phyloP scores from a whole-genome alignment of 2,888 invertebrate genomes.

The Stramonita haemastoma region DNA sequence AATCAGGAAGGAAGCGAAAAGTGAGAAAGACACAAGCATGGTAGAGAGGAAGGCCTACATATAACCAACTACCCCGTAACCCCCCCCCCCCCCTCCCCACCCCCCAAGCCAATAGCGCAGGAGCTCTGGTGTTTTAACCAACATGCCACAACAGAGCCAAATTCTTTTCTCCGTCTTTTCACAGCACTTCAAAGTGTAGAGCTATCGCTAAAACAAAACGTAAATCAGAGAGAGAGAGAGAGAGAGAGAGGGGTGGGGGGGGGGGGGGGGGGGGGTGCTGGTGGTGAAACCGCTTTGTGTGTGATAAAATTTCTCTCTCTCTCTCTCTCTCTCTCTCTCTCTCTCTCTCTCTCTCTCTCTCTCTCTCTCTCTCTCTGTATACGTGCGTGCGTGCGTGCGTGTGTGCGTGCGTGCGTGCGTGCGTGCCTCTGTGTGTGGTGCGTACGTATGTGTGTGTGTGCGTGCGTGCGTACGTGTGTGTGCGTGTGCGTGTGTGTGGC shows the following conservation, averaged over 20 bases:
- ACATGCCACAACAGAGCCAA: no score
- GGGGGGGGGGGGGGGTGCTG: neutral
- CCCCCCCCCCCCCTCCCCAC: neutral
- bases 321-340: no score
- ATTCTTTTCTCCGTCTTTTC: no score
- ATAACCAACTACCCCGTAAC: neutral
- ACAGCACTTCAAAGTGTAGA: no score
- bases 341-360: no score
- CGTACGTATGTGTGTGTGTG: no score
- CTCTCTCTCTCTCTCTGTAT: no score
- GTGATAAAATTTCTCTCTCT: no score
- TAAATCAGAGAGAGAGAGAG: neutral
- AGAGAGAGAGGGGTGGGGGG: conserved; percentile 4
- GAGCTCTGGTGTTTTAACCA: no score
- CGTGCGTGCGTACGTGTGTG: neutral
- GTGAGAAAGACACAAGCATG: neutral
- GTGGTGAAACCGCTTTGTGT: neutral
- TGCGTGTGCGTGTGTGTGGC: neutral
- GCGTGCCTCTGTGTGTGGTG: no score
- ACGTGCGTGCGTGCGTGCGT: no score
- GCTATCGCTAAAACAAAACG: neutral
- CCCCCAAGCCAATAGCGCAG: neutral
- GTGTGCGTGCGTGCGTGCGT: no score
- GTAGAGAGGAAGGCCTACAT: neutral
- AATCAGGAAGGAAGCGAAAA: neutral